phyloP scores from a whole-genome alignment of 1,140 invertebrate species.

The Lucilia sericata region DNA sequence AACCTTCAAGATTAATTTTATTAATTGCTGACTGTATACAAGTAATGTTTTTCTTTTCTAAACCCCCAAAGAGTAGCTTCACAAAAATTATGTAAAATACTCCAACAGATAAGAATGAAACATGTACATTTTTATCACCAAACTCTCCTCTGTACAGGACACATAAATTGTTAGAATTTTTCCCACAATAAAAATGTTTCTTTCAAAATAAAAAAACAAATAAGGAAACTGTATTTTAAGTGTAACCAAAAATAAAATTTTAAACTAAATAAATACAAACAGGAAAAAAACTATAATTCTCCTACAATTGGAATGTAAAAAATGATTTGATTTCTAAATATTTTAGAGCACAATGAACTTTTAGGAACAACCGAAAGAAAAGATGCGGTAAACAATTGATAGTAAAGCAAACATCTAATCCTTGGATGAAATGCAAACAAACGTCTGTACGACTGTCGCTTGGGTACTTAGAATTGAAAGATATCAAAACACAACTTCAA shows the following conservation, averaged over 20 bases:
- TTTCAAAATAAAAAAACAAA: not conserved
- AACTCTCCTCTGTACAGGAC: not conserved
- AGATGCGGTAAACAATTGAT: slow-evolving; percentile 1
- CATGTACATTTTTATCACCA: not conserved
- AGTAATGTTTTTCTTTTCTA: no score
- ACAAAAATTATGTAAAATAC: not conserved
- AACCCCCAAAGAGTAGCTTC: not conserved
- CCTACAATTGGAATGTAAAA: no score
- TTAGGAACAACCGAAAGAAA: no score
- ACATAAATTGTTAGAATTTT: not conserved
- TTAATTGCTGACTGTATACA: not conserved
- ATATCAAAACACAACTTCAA: not conserved
- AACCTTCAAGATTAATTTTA: not conserved
- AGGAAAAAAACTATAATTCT: no score
- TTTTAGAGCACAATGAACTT: no score
- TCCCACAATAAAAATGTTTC: not conserved
- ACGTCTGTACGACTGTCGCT: not conserved
- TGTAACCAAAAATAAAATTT: no score
- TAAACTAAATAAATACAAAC: no score
- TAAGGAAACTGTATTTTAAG: not conserved
- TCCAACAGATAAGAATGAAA: not conserved
- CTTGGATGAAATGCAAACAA: slow-evolving; percentile 15
- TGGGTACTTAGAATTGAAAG: not conserved
- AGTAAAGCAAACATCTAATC: not conserved
- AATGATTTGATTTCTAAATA: no score